These are phyloP conservation scores for Silurus meridionalis DNA, from an alignment of 2,113 vertebrate species.

Conservation along the genomic window DNA sequence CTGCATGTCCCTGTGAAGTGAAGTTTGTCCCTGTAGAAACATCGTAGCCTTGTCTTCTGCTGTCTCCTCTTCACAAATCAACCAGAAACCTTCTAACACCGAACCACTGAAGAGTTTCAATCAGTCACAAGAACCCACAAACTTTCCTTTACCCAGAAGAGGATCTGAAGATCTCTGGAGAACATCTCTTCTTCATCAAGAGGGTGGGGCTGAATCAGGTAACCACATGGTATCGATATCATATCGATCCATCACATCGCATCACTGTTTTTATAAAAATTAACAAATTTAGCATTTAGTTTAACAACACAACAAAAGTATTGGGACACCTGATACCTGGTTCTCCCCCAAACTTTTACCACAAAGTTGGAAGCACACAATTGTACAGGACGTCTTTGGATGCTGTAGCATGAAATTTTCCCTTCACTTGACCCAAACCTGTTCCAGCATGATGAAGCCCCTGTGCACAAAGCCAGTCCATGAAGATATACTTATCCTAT, in stretches of 20 bases:
- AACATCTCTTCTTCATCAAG: slow-evolving; percentile 1
- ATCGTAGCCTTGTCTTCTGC: neutral
- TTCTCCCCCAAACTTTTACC: too few species aligned
- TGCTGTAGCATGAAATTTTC: too few species aligned
- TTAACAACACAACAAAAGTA: too few species aligned
- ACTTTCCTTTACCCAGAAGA: slow-evolving; percentile 20
- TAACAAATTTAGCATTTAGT: too few species aligned
- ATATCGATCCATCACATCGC: neutral
- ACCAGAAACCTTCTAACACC: slow-evolving; percentile 17
- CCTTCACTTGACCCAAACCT: too few species aligned
- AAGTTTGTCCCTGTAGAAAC: slow-evolving; percentile 2
- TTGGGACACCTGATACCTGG: too few species aligned
- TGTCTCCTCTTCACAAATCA: slow-evolving; percentile 3
- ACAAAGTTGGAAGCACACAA: too few species aligned
- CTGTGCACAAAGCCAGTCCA: too few species aligned
- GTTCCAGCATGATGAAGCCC: too few species aligned
- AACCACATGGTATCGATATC: neutral
- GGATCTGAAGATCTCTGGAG: too few species aligned
- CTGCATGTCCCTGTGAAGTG: slow-evolving; percentile 45
- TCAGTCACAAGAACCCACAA: neutral
- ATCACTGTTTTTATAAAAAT: neutral
- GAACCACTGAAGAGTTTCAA: slow-evolving; percentile 27
- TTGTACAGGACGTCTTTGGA: too few species aligned
- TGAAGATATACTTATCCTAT: too few species aligned
- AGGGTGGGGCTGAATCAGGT: neutral